These are phyloP conservation scores for Macheiramphus alcinus DNA, from an alignment of 2,113 vertebrate genomes.

Conservation along the genomic window DNA sequence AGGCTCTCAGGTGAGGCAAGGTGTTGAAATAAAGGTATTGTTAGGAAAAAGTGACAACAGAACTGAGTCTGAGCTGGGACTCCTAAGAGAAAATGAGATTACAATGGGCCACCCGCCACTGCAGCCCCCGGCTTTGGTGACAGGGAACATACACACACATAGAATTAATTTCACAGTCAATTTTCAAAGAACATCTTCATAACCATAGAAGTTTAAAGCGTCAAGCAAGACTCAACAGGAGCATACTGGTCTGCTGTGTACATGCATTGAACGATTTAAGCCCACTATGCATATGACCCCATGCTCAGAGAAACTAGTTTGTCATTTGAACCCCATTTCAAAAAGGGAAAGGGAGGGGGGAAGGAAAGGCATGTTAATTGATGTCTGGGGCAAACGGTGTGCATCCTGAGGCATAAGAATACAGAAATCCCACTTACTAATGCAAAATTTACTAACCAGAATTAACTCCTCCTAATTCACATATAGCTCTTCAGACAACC, in stretches of 20 bases:
- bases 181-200: conserved; percentile 2
- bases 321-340: background rate
- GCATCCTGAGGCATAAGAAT: background rate
- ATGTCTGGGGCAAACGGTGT: background rate
- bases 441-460: background rate
- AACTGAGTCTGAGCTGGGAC: background rate
- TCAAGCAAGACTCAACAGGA: background rate
- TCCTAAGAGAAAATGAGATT: background rate
- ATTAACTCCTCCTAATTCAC: background rate
- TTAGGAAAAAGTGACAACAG: background rate
- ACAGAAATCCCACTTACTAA: background rate
- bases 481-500: background rate
- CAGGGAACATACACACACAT: rapidly evolving
- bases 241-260: background rate
- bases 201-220: background rate
- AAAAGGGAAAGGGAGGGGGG: background rate
- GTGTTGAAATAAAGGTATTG: background rate
- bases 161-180: background rate
- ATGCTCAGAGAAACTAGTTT: background rate
- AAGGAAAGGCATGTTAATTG: background rate
- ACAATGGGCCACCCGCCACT: background rate
- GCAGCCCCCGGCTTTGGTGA: background rate
- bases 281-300: background rate
- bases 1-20: background rate
- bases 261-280: background rate